Evolutionary conservation across 1,140 invertebrate species (phyloP), one percentile per base, ranked within the genome.

Genomic region (Diuraphis noxia): DNA sequence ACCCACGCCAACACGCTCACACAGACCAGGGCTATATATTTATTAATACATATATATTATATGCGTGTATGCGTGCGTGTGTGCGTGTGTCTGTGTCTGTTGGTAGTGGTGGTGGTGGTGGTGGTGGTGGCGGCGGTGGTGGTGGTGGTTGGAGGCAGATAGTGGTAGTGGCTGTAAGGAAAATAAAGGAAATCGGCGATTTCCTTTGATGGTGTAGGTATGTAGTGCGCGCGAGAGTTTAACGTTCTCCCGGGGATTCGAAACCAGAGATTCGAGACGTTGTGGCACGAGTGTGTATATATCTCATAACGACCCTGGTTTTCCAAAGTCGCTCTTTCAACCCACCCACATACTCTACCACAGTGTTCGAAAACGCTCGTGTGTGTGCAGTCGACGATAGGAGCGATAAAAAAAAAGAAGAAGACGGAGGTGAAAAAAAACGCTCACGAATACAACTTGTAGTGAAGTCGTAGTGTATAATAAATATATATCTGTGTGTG

Each of bases 241-340:
- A 90, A 90, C 88, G 88, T 79, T 81, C 88, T 90, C 88, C 88
- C 40, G 88, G 88, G 88, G 52, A 77, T 88, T 88, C 56, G 17
- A 38, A 40, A 77, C 88, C 38, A 89, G 40, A 89, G 88, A 89
- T 89, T 89, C 63, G 40, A 63, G 56, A 89, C 46, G 36, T 40
- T n/a, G 84, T 23, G 21, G 72, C 72, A 34, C 72, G 84, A 10
- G 17, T n/a, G n/a, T 85, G 30, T 36, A 49, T 86, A 49, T 79
- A 89, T 46, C 40, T 79, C 56, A 79, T 89, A 79, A 79, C 88
- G 34, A 79, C 30, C 38, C 25, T 34, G 86, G 86, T 63, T 88
- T 41, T 23, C 38, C 38, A 41, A 40, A 72, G 43, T 36, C n/a
- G 34, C n/a, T 86, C 34, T 86, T 86, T 49, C 79, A 40, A 82